Evolutionary conservation across 1,140 invertebrate species (phyloP).

Genomic region (Drosophila baimaii): DNA sequence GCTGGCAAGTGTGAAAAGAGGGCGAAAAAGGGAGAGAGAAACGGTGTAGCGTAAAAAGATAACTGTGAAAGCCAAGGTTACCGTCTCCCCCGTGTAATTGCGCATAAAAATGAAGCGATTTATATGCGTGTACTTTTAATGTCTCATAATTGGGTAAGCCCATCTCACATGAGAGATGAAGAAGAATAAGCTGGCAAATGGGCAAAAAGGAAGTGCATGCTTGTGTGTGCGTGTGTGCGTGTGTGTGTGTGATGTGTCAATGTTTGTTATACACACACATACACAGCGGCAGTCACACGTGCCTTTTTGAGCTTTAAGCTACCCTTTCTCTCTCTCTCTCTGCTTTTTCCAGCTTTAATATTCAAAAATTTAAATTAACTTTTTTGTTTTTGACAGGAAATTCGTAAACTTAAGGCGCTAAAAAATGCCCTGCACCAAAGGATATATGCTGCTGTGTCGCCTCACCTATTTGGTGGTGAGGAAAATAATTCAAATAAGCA

Average conservation of each 20-base stretch:
- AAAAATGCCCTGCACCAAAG: slow-evolving; percentile 45
- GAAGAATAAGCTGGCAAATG: slow-evolving; percentile 8
- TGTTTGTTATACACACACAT: slow-evolving; percentile 19
- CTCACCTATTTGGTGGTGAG: slow-evolving; percentile 27
- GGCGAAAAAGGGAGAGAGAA: not conserved
- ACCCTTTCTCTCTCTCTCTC: not conserved
- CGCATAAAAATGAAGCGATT: slow-evolving; percentile 82
- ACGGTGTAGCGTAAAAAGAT: not conserved
- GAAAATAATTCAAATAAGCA: slow-evolving; percentile 9
- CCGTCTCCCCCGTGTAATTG: slow-evolving; percentile 60
- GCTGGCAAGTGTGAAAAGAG: not conserved
- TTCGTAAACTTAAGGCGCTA: too few relatives aligned
- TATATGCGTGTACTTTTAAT: slow-evolving; percentile 82
- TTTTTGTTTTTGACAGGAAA: too few relatives aligned
- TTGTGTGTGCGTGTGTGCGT: not conserved
- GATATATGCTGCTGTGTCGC: slow-evolving; percentile 35
- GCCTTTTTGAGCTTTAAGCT: not conserved
- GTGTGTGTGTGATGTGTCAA: slow-evolving; percentile 34
- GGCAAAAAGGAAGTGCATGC: slow-evolving; percentile 11
- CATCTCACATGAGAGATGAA: slow-evolving; percentile 7
- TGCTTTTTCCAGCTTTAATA: not conserved
- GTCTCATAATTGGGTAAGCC: slow-evolving; percentile 76
- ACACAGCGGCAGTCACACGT: slow-evolving; percentile 8
- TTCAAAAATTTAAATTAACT: slow-evolving; percentile 1
- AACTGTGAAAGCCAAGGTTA: slow-evolving; percentile 34